These are phyloP conservation scores for Melanerpes aurifrons DNA, from an alignment of 2,113 vertebrate species.

Conservation along the genomic window DNA sequence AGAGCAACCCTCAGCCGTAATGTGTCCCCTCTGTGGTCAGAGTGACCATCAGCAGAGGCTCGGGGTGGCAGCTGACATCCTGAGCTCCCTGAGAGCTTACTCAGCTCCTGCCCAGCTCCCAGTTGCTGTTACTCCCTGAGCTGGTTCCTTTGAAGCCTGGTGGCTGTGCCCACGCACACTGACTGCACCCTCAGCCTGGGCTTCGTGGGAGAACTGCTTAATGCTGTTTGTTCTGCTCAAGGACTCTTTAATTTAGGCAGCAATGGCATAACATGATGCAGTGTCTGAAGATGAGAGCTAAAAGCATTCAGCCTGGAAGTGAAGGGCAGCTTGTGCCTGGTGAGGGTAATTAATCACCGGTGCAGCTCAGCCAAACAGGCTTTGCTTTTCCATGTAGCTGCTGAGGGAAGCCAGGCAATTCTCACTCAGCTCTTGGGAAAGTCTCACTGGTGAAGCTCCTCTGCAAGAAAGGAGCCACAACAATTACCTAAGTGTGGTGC, in stretches of 20 bases:
- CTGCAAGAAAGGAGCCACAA: not conserved
- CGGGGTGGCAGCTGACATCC: fast-evolving
- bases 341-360: not conserved
- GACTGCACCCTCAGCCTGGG: not conserved
- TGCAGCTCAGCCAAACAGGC: not conserved
- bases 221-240: not conserved
- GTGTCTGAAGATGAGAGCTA: not conserved
- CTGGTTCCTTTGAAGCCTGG: not conserved
- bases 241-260: not conserved
- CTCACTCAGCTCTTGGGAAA: not conserved
- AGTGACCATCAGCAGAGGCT: not conserved
- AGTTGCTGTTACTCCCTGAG: not conserved
- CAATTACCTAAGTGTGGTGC: not conserved
- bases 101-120: not conserved
- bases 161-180: not conserved
- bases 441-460: not conserved
- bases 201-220: not conserved
- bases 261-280: not conserved
- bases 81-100: not conserved
- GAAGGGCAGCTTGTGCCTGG: not conserved
- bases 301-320: not conserved
- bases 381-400: not conserved
- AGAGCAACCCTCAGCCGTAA: not conserved
- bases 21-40: not conserved
- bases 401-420: not conserved